Conservation (phyloP, 1,140 invertebrate species). For the Apis laboriosa region DNA sequence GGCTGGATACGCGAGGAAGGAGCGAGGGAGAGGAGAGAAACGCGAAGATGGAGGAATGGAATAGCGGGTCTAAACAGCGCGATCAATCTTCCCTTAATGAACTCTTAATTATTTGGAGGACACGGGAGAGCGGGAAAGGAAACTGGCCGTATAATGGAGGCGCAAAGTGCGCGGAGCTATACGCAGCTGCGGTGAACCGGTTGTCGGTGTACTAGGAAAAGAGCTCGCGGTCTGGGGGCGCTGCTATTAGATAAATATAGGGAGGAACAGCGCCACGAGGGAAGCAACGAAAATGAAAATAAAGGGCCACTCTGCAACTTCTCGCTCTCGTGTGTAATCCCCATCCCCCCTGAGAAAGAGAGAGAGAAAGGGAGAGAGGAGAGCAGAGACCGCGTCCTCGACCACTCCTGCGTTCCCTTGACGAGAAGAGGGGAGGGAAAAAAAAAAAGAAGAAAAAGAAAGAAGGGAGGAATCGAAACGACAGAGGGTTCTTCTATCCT, state of each 20-base stretch:
- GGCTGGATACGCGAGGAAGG: neutral
- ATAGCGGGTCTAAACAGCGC: constrained; percentile 66
- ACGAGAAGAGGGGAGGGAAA: too few relatives aligned
- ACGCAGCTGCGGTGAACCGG: constrained; percentile 50
- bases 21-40: neutral
- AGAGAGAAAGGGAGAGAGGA: neutral
- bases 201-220: constrained; percentile 45
- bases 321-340: constrained; percentile 25
- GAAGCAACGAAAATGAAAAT: constrained; percentile 69
- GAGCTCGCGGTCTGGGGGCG: constrained; percentile 44
- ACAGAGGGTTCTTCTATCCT: neutral
- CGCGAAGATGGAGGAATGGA: neutral
- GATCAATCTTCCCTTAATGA: constrained; percentile 78
- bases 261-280: constrained; percentile 63
- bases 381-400: constrained; percentile 43
- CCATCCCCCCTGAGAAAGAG: constrained; percentile 23
- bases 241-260: constrained; percentile 75
- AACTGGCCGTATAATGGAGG: constrained; percentile 79
- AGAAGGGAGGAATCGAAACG: constrained; percentile 5
- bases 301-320: constrained; percentile 64
- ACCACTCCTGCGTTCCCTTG: constrained; percentile 17
- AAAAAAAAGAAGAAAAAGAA: neutral
- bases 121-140: constrained; percentile 70
- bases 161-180: constrained; percentile 73
- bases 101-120: constrained; percentile 81